These are phyloP conservation scores for Hippocampus mohnikei DNA, from an alignment of 2,113 vertebrate species.

Conservation along the genomic window DNA sequence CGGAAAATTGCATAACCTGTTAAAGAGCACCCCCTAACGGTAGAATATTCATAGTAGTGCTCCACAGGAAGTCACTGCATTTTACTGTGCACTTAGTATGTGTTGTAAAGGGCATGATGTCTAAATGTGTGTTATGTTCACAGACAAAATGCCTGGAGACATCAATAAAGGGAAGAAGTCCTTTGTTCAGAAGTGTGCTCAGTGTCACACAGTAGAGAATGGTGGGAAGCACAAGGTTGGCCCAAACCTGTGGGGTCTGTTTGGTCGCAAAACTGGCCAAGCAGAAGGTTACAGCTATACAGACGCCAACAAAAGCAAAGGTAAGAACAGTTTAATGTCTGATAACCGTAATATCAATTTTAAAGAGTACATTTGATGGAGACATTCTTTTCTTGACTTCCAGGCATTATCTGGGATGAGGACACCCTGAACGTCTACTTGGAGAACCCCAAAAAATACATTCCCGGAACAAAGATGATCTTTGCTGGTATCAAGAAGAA, in stretches of 20 bases:
- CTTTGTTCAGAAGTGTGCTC: slow-evolving; percentile 79
- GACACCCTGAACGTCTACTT: slow-evolving; percentile 79
- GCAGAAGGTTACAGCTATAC: slow-evolving; percentile 76
- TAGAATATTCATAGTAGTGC: neutral
- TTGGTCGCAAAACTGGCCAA: slow-evolving; percentile 76
- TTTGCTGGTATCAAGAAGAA: slow-evolving; percentile 88
- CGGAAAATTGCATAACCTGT: slow-evolving; percentile 15
- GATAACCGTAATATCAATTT: neutral
- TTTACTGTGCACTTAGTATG: neutral
- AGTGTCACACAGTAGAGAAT: slow-evolving; percentile 79
- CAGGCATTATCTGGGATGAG: slow-evolving; percentile 77
- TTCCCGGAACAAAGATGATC: slow-evolving; percentile 83
- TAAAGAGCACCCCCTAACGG: slow-evolving; percentile 28
- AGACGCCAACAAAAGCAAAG: slow-evolving; percentile 82
- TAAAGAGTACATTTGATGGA: neutral
- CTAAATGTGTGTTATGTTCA: neutral
- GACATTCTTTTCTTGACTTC: slow-evolving; percentile 21
- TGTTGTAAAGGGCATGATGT: neutral
- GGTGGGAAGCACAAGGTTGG: slow-evolving; percentile 79
- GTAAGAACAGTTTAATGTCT: slow-evolving; percentile 42
- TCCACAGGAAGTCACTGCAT: neutral
- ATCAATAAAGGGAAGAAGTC: slow-evolving; percentile 74
- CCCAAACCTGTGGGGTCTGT: slow-evolving; percentile 78
- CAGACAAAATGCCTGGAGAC: slow-evolving; percentile 71
- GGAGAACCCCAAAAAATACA: slow-evolving; percentile 88